phyloP scores from a whole-genome alignment of 2,888 invertebrate genomes.

The Noctua janthe region DNA sequence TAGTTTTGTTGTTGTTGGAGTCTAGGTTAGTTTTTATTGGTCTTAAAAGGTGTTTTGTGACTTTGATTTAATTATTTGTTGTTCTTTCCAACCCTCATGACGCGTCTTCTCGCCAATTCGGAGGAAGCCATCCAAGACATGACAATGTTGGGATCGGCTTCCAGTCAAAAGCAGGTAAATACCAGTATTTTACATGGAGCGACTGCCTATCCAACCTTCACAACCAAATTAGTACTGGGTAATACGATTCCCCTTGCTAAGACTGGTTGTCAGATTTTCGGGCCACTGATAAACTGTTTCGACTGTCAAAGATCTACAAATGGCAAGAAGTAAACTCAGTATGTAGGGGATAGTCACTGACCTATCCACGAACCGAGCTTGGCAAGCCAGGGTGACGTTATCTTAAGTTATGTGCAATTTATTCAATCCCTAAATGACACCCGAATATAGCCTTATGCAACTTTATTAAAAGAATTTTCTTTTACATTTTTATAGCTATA shows the following conservation, averaged over 20 bases:
- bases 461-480: neutral
- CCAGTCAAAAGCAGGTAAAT: too few relatives aligned
- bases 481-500: neutral
- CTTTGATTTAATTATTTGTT: conserved; percentile 10
- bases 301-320: neutral
- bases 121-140: too few relatives aligned
- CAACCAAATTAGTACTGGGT: neutral
- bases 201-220: too few relatives aligned
- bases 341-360: neutral
- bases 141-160: too few relatives aligned
- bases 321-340: neutral
- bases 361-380: neutral
- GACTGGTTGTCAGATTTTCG: neutral
- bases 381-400: neutral
- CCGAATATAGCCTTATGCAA: neutral
- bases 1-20: neutral
- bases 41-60: neutral
- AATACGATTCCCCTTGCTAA: neutral
- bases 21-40: neutral
- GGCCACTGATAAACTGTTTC: neutral
- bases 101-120: too few relatives aligned
- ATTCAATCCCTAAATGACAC: neutral
- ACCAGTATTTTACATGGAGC: too few relatives aligned
- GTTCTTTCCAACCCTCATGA: too few relatives aligned
- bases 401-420: neutral